A percentile compares a stretch with the other conserved stretches of the same genome.
Evolutionary conservation across 2,888 invertebrate species (phyloP).

Genomic region (Ornithoptera priamus): DNA sequence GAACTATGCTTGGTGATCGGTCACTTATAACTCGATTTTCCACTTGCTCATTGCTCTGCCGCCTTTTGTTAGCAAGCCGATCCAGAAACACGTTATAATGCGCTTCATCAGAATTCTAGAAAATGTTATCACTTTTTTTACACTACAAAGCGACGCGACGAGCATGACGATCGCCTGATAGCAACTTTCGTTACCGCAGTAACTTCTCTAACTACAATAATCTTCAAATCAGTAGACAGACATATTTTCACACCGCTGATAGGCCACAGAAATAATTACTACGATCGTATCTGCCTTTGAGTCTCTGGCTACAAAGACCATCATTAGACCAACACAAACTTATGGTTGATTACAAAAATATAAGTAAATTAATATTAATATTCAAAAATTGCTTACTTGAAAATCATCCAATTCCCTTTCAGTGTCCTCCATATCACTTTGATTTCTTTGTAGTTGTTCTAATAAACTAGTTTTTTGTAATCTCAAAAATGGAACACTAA

Average conservation of each 20-base stretch:
- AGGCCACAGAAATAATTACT: no score
- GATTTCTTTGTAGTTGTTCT: constrained; percentile 91
- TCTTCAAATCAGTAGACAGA: no score
- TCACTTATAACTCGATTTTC: constrained; percentile 56
- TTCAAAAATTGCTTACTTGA: constrained; percentile 66
- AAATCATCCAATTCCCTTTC: constrained; percentile 87
- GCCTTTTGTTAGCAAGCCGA: constrained; percentile 85
- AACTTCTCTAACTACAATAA: no score
- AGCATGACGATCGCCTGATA: no score
- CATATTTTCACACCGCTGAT: no score
- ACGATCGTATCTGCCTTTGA: no score
- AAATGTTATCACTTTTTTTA: constrained; percentile 15
- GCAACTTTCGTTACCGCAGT: no score
- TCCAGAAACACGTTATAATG: constrained; percentile 88
- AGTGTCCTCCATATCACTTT: constrained; percentile 88
- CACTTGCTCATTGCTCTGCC: constrained; percentile 84
- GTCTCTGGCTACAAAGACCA: no score
- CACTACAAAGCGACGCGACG: no score
- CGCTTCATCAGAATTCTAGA: constrained; percentile 84
- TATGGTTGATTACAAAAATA: no score
- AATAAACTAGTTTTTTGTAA: constrained; percentile 91
- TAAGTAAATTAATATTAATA: no score
- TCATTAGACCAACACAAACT: no score
- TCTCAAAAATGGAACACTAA: constrained; percentile 95
- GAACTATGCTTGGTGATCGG: constrained; percentile 69